Conservation (phyloP, 2,888 invertebrate genomes). For the Odontothrips loti region DNA sequence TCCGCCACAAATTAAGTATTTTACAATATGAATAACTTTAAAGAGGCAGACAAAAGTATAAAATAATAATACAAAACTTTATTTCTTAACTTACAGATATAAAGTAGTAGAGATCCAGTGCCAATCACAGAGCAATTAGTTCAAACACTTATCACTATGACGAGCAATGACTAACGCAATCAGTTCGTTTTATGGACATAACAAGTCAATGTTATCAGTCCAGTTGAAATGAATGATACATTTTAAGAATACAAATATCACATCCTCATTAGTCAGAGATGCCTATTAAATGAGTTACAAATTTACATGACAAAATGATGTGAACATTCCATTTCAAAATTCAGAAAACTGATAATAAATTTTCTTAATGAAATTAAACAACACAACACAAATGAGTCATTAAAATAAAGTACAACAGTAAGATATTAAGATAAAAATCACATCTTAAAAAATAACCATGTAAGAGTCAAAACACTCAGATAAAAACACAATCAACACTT, state of each 20-base stretch:
- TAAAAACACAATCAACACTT: conserved; percentile 7
- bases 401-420: neutral
- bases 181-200: neutral
- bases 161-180: neutral
- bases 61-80: neutral
- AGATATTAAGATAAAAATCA: neutral
- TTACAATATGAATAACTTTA: no score
- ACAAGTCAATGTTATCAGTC: neutral
- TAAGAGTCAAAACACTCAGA: neutral
- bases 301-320: neutral
- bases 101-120: neutral
- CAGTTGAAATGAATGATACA: neutral
- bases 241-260: neutral
- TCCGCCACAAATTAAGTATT: no score
- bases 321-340: neutral
- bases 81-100: neutral
- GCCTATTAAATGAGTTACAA: neutral
- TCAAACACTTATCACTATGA: conserved; percentile 13
- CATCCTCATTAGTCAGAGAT: conserved; percentile 5
- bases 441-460: conserved; percentile 1
- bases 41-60: neutral
- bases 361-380: conserved; percentile 6
- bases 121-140: neutral
- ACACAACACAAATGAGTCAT: neutral
- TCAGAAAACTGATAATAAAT: neutral